These are phyloP conservation scores for Heliothis subflexa DNA, from an alignment of 1,140 invertebrate species.

Conservation along the genomic window DNA sequence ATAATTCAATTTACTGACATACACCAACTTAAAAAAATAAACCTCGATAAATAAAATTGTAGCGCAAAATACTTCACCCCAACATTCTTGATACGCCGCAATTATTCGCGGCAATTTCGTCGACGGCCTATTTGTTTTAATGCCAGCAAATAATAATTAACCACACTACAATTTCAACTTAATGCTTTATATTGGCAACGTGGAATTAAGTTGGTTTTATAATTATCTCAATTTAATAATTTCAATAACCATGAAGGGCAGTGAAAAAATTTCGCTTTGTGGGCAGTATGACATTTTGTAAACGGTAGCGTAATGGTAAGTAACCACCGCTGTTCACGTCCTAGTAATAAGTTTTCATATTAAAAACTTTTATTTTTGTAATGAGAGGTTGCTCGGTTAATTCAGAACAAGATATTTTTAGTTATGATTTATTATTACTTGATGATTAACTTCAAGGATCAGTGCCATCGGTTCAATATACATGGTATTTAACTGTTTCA, in stretches of 20 bases:
- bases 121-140: constrained; percentile 48
- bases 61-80: neutral
- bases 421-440: neutral
- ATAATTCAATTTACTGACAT: constrained; percentile 18
- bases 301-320: constrained; percentile 12
- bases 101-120: constrained; percentile 47
- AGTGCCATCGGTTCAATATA: no score
- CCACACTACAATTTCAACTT: constrained; percentile 47
- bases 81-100: constrained; percentile 37
- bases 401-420: neutral
- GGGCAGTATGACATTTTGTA: constrained; percentile 25
- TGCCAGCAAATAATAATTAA: constrained; percentile 50
- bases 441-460: no score
- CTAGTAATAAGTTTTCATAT: constrained; percentile 14
- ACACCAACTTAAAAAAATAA: neutral
- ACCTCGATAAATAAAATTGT: constrained; percentile 32
- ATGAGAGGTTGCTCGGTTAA: neutral
- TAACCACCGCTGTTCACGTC: neutral
- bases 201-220: constrained; percentile 32
- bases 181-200: constrained; percentile 32
- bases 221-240: constrained; percentile 6
- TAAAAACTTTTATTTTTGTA: constrained; percentile 8
- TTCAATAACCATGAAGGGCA: constrained; percentile 26
- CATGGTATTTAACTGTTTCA: no score
- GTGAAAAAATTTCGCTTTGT: constrained; percentile 2